phyloP scores from a whole-genome alignment of 2,888 invertebrate genomes.

The Synanthedon vespiformis region DNA sequence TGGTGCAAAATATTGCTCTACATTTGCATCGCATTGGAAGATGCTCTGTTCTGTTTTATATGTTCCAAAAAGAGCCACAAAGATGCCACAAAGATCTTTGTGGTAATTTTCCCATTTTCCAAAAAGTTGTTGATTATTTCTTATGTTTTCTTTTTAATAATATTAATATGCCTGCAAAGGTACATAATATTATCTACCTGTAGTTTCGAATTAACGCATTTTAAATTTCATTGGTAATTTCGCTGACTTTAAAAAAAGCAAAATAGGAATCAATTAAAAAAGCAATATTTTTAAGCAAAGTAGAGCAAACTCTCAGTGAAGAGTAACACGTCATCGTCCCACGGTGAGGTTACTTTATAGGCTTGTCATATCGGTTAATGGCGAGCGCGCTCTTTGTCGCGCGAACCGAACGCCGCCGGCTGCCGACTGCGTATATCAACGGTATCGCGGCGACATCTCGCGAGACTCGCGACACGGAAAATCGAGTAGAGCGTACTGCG shows the following conservation, averaged over 20 bases:
- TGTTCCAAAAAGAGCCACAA: no score
- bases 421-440: constrained; percentile 26
- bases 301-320: constrained; percentile 26
- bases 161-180: no score
- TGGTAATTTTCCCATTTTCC: no score
- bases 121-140: no score
- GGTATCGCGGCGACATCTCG: constrained; percentile 32
- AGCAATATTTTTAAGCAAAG: constrained; percentile 8
- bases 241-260: background rate
- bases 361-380: constrained; percentile 63
- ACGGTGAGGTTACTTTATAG: constrained; percentile 60
- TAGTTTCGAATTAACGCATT: no score
- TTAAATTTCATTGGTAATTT: no score
- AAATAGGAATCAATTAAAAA: background rate
- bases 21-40: constrained; percentile 8
- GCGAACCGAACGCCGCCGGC: constrained; percentile 12
- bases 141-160: no score
- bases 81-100: no score
- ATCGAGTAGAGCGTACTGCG: constrained; percentile 2
- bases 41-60: constrained; percentile 21
- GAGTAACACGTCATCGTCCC: constrained; percentile 33
- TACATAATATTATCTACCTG: no score
- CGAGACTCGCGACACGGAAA: constrained; percentile 10
- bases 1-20: constrained; percentile 46
- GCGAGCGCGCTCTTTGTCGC: constrained; percentile 47